Evolutionary conservation across 2,797 vertebrate species (phyloP).

Genomic region (Liparis tanakae): DNA sequence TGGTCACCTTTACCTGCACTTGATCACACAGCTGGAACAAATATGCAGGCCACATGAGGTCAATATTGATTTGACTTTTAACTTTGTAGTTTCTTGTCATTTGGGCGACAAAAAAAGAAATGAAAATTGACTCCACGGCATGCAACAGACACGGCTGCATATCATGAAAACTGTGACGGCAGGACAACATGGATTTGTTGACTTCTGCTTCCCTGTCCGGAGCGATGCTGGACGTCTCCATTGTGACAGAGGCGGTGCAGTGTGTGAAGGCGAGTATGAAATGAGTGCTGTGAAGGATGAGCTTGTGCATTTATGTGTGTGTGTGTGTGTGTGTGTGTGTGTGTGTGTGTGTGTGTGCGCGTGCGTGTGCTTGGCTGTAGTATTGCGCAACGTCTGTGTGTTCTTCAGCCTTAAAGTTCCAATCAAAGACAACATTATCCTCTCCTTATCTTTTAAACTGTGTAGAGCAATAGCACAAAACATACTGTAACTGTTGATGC

Average conservation of each 20-base stretch:
- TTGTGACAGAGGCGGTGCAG: conserved; percentile 31
- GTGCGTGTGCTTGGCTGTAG: no score
- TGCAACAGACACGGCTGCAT: conserved; percentile 21
- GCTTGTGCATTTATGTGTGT: not conserved
- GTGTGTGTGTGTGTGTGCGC: no score
- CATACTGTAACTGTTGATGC: no score
- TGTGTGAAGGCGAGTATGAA: conserved; percentile 21
- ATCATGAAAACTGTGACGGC: conserved; percentile 28
- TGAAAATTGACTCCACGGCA: conserved; percentile 7
- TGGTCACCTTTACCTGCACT: no score
- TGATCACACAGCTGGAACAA: not conserved
- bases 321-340: conserved; percentile 18
- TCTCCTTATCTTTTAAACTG: no score
- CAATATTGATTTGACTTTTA: not conserved
- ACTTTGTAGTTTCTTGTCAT: conserved; percentile 4
- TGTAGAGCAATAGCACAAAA: no score
- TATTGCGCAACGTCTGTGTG: no score
- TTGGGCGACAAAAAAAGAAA: conserved; percentile 13
- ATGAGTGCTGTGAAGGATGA: conserved; percentile 54
- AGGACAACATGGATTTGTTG: conserved; percentile 27
- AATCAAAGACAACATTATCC: no score
- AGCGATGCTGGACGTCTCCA: conserved; percentile 32
- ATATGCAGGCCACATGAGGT: not conserved
- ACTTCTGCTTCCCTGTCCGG: conserved; percentile 15
- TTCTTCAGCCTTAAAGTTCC: no score